Evolutionary conservation across 2,113 vertebrate species (phyloP).

Genomic region (Seriola quinqueradiata): DNA sequence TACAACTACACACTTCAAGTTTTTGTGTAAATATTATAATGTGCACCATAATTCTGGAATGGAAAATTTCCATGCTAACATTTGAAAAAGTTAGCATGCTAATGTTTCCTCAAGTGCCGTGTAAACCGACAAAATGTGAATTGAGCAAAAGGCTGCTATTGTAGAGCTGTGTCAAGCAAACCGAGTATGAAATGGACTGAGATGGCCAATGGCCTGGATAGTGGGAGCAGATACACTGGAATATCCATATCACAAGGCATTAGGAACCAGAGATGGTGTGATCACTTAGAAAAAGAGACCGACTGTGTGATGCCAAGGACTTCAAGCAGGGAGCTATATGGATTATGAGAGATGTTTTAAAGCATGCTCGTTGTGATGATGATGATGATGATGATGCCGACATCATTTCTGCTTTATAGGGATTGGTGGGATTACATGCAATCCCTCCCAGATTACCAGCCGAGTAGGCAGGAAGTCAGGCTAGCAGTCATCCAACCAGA

Average conservation of each 20-base stretch:
- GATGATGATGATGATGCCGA: constrained; percentile 61
- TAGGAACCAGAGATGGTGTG: neutral
- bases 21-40: too few species aligned
- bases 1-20: too few species aligned
- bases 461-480: constrained; percentile 46
- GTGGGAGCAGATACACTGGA: neutral
- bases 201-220: neutral
- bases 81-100: too few species aligned
- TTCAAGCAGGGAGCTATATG: constrained; percentile 11
- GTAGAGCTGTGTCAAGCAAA: too few species aligned
- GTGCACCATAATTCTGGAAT: too few species aligned
- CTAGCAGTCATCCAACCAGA: constrained; percentile 41
- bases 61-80: too few species aligned
- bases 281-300: neutral
- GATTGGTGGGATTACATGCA: constrained; percentile 72
- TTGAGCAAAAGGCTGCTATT: too few species aligned
- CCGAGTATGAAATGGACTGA: too few species aligned
- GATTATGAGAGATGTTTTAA: constrained; percentile 59
- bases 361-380: constrained; percentile 40
- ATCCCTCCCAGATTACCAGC: constrained; percentile 66
- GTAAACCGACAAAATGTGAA: too few species aligned
- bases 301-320: neutral
- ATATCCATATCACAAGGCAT: neutral
- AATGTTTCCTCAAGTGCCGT: too few species aligned
- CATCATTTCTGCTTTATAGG: constrained; percentile 57